A percentile compares a stretch with the other conserved stretches of the same genome.
These are phyloP conservation scores for Priapulus caudatus DNA, from an alignment of 2,888 invertebrate genomes.

Conservation along the genomic window DNA sequence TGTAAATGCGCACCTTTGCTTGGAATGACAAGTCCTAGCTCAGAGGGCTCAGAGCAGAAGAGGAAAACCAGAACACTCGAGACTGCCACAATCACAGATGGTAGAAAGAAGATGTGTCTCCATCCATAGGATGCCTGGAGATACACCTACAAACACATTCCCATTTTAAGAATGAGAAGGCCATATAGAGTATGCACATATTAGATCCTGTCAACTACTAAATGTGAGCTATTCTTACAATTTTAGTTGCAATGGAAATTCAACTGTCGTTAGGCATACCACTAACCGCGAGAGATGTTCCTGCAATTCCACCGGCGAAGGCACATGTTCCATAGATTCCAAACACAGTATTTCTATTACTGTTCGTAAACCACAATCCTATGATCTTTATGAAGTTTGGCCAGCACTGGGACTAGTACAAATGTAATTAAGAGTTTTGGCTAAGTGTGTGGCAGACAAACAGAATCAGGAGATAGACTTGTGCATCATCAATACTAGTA, in stretches of 20 bases:
- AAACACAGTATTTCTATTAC: constrained; percentile 38
- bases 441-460: too few species aligned
- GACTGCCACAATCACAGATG: constrained; percentile 35
- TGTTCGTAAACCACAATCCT: constrained; percentile 40
- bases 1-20: constrained; percentile 36
- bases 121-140: constrained; percentile 38
- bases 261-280: neutral
- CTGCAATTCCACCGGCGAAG: constrained; percentile 41
- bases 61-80: constrained; percentile 32
- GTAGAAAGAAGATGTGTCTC: constrained; percentile 36
- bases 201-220: too few species aligned
- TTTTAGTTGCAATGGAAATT: neutral
- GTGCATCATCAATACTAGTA: constrained; percentile 5
- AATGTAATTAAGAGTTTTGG: too few species aligned
- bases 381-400: constrained; percentile 41
- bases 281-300: constrained; percentile 39
- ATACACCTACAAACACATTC: constrained; percentile 29
- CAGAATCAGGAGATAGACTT: constrained; percentile 1
- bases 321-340: constrained; percentile 42
- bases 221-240: neutral
- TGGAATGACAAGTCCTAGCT: constrained; percentile 30
- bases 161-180: too few species aligned
- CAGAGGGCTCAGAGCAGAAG: constrained; percentile 30
- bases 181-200: neutral
- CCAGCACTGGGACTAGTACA: constrained; percentile 43